These are phyloP conservation scores for Ochotona princeps DNA, from an alignment of 2,113 vertebrate genomes.

Conservation along the genomic window DNA sequence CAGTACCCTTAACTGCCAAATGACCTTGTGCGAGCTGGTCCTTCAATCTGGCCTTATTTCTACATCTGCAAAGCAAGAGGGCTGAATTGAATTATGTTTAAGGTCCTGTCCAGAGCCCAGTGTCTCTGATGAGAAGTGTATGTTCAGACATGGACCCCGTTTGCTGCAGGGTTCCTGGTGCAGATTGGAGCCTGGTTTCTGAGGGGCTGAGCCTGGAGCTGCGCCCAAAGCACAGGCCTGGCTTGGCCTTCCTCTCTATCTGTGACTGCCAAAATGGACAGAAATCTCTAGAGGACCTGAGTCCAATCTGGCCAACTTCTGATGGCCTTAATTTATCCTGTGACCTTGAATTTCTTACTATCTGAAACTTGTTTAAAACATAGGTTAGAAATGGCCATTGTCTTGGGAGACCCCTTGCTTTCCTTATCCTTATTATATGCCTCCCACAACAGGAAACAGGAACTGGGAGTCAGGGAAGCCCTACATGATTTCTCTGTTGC, in stretches of 20 bases:
- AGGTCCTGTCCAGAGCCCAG: conserved; percentile 20
- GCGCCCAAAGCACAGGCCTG: background rate
- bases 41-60: conserved; percentile 19
- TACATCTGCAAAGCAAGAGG: conserved; percentile 40
- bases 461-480: background rate
- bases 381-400: background rate
- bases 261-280: conserved; percentile 62
- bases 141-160: background rate
- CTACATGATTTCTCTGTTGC: background rate
- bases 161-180: background rate
- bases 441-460: background rate
- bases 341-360: conserved; percentile 65
- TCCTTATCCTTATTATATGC: background rate
- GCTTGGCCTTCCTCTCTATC: background rate
- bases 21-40: background rate
- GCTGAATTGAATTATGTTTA: conserved; percentile 25
- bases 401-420: conserved; percentile 36
- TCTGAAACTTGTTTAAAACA: conserved; percentile 56
- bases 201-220: conserved; percentile 32
- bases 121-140: conserved; percentile 61
- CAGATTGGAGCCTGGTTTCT: background rate
- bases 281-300: conserved; percentile 65
- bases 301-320: conserved; percentile 49
- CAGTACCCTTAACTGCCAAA: conserved; percentile 32
- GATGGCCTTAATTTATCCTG: conserved; percentile 74